These are phyloP conservation scores for Amblyopsis rosae DNA, from an alignment of 2,113 vertebrate genomes.

Conservation along the genomic window DNA sequence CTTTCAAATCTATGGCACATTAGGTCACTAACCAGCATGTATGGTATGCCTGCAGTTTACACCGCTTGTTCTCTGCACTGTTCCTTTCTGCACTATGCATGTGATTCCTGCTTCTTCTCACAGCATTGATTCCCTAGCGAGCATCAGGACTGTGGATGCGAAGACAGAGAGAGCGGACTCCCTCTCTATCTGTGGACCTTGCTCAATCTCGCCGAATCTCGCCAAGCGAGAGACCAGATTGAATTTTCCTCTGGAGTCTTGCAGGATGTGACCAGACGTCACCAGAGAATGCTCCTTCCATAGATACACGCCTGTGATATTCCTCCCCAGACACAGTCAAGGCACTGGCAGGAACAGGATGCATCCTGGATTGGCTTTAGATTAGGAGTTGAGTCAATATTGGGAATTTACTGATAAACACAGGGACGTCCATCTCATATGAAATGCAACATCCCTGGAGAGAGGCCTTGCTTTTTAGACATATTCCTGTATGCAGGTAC, in stretches of 20 bases:
- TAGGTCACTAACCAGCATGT: constrained; percentile 14
- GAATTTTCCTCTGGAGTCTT: constrained; percentile 66
- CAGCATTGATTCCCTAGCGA: constrained; percentile 36
- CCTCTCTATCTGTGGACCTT: constrained; percentile 54
- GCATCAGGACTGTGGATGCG: constrained; percentile 39
- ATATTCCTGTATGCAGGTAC: constrained; percentile 48
- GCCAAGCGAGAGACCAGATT: constrained; percentile 65
- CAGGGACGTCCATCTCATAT: constrained; percentile 46
- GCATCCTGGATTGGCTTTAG: constrained; percentile 38
- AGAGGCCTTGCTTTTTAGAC: constrained; percentile 35
- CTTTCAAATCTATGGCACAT: constrained; percentile 19
- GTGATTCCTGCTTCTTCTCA: constrained; percentile 14
- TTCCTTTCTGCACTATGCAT: neutral
- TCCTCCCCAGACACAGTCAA: constrained; percentile 28
- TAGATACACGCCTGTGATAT: constrained; percentile 56
- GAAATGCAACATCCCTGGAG: constrained; percentile 39
- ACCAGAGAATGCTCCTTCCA: constrained; percentile 42
- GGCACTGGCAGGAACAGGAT: constrained; percentile 15
- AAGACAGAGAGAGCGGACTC: constrained; percentile 34
- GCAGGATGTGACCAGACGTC: constrained; percentile 53
- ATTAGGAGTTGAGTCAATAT: constrained; percentile 49
- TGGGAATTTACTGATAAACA: constrained; percentile 61
- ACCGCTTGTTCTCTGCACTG: neutral
- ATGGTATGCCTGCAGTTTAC: neutral
- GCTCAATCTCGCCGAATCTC: constrained; percentile 67